Conservation (phyloP, 2,113 vertebrate genomes). For the Mobula birostris region DNA sequence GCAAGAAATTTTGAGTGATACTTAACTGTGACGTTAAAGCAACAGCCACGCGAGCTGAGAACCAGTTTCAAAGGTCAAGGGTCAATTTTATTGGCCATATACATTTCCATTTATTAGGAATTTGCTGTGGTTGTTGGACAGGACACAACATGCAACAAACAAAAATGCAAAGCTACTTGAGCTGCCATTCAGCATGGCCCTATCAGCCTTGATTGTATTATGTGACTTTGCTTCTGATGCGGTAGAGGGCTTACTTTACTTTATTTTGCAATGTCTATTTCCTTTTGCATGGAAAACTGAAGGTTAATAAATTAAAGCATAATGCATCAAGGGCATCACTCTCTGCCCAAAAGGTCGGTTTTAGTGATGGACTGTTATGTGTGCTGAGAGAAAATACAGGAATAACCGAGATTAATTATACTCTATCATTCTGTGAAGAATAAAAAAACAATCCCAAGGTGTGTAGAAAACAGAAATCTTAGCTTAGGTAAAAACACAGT, state of each 20-base stretch:
- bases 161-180: background rate
- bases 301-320: background rate
- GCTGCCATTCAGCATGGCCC: background rate
- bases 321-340: background rate
- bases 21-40: background rate
- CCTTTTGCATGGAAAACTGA: background rate
- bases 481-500: background rate
- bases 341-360: background rate
- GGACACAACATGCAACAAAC: too few species aligned
- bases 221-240: background rate
- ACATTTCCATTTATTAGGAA: too few species aligned
- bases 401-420: background rate
- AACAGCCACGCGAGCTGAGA: background rate
- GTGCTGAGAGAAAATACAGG: background rate
- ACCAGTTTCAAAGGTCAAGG: background rate
- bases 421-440: background rate
- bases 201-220: background rate
- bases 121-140: too few species aligned
- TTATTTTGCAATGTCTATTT: background rate
- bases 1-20: background rate
- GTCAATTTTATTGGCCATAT: too few species aligned
- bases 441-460: background rate
- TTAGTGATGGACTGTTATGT: background rate
- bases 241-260: background rate
- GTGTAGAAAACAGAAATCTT: background rate